Conservation (phyloP, 2,888 invertebrate genomes). For the Ypsolopha sequella region DNA sequence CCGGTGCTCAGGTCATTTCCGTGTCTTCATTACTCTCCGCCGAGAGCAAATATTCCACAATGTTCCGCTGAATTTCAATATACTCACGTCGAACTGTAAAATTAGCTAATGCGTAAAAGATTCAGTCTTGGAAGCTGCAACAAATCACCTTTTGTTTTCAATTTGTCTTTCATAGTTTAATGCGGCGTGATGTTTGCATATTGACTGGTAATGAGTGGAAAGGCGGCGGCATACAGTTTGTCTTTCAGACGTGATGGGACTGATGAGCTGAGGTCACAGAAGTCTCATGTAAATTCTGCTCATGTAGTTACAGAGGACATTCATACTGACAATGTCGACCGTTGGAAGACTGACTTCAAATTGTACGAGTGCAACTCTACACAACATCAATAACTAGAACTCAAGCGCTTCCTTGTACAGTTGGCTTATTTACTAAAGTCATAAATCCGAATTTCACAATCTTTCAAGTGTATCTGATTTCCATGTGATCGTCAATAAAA, state of each 20-base stretch:
- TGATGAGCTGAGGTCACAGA: conserved; percentile 6
- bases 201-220: conserved; percentile 52
- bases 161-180: not conserved
- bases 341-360: not conserved
- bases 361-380: not conserved
- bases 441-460: not conserved
- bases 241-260: conserved; percentile 29
- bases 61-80: no score
- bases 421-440: not conserved
- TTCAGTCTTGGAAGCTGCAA: no score
- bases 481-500: not conserved
- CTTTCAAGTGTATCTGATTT: not conserved
- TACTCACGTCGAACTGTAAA: no score
- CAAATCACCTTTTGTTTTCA: no score
- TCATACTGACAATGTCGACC: not conserved
- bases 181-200: conserved; percentile 9
- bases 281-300: not conserved
- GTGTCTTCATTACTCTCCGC: no score
- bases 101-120: no score
- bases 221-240: conserved; percentile 32
- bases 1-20: no score
- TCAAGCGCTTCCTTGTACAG: not conserved
- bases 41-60: no score
- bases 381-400: not conserved
- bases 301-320: not conserved